These are phyloP conservation scores for Sinonovacula constricta DNA, from an alignment of 1,140 invertebrate genomes.

Conservation along the genomic window DNA sequence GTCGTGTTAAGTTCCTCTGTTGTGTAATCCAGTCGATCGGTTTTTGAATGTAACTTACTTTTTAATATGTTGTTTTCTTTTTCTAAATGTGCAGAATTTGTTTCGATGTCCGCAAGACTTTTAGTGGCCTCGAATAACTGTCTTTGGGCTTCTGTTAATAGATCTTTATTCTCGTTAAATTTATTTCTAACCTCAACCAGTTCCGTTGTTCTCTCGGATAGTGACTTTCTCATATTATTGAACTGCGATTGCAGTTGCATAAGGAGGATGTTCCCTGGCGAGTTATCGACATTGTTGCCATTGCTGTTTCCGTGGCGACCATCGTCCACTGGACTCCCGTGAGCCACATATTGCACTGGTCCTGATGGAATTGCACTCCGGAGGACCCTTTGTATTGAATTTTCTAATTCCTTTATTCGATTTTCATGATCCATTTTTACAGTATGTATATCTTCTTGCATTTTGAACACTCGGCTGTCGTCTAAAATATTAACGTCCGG, in stretches of 20 bases:
- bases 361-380: constrained; percentile 21
- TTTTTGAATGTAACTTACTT: constrained; percentile 46
- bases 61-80: constrained; percentile 36
- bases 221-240: constrained; percentile 18
- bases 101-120: constrained; percentile 29
- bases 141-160: constrained; percentile 32
- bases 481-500: constrained; percentile 10
- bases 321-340: no score
- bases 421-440: constrained; percentile 51
- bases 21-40: constrained; percentile 36
- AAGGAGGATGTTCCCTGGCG: constrained; percentile 23
- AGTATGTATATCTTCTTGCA: constrained; percentile 39
- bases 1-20: constrained; percentile 23
- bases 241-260: constrained; percentile 40
- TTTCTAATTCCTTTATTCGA: constrained; percentile 48
- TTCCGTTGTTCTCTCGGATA: constrained; percentile 31
- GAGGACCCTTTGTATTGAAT: constrained; percentile 43
- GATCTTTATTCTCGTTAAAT: constrained; percentile 37
- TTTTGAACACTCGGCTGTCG: constrained; percentile 23
- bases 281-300: background rate
- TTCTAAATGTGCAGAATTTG: constrained; percentile 21
- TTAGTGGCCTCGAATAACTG: constrained; percentile 24
- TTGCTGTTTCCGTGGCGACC: background rate
- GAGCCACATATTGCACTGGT: constrained; percentile 12
- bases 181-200: constrained; percentile 39